Percentiles rank a stretch among this genome's conserved stretches.
Evolutionary conservation across 2,888 invertebrate genomes (phyloP).

Genomic region (Chironomus riparius): DNA sequence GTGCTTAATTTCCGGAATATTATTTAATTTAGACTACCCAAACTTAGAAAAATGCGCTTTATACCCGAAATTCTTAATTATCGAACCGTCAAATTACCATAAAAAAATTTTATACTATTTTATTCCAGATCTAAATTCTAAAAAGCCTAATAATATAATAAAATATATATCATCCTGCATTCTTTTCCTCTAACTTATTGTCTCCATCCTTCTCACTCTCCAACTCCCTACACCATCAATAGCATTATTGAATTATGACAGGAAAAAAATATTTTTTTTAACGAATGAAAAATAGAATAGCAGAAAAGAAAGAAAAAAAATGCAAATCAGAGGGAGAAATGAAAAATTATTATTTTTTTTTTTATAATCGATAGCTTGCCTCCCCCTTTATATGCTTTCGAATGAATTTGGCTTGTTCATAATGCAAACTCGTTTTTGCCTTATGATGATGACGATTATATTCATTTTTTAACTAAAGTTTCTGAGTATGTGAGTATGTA

Average conservation of each 20-base stretch:
- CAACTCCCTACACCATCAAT: background rate
- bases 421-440: background rate
- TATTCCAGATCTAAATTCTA: no score
- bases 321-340: constrained; percentile 25
- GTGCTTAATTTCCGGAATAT: no score
- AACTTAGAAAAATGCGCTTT: no score
- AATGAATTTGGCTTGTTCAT: background rate
- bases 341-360: constrained; percentile 23
- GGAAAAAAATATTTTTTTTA: constrained; percentile 2
- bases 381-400: background rate
- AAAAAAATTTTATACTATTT: no score
- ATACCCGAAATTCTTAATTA: no score
- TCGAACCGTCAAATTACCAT: no score
- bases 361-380: background rate
- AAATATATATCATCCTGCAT: no score
- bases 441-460: background rate
- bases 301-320: constrained; percentile 4
- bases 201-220: background rate
- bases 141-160: no score
- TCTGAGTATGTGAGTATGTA: background rate
- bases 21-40: no score
- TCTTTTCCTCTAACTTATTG: background rate
- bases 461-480: background rate
- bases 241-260: constrained; percentile 26
- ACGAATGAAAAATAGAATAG: background rate